Percentiles rank a stretch among this genome's conserved stretches.
Conservation (phyloP, 1,140 invertebrate species). For the Sminthurinus signatus region DNA sequence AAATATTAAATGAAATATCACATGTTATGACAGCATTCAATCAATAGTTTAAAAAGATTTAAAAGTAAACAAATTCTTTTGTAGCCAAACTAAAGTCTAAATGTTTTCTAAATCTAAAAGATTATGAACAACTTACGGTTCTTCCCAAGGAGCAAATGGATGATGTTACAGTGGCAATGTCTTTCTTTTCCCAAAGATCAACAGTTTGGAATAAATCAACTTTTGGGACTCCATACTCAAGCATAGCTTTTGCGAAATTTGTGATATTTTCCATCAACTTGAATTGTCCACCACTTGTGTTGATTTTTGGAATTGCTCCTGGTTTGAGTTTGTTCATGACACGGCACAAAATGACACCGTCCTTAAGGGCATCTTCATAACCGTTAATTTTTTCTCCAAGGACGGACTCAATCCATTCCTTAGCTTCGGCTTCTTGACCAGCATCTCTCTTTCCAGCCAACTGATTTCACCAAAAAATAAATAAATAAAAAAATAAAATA, state of each 20-base stretch:
- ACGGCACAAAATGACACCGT: constrained; percentile 82
- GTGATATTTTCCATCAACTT: constrained; percentile 95
- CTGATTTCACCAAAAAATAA: too few relatives aligned
- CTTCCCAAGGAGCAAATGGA: constrained; percentile 83
- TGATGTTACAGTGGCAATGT: constrained; percentile 79
- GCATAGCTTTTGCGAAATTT: constrained; percentile 81
- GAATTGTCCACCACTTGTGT: constrained; percentile 81
- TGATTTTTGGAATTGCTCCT: constrained; percentile 74
- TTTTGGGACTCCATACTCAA: constrained; percentile 78
- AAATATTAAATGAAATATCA: constrained; percentile 17
- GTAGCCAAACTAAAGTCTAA: too few relatives aligned
- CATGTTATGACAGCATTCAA: too few relatives aligned
- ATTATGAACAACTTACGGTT: constrained; percentile 54
- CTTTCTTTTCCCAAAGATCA: constrained; percentile 87
- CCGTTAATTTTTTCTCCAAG: constrained; percentile 65
- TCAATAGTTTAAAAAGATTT: too few relatives aligned
- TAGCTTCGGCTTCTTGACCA: constrained; percentile 71
- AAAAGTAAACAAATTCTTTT: too few relatives aligned
- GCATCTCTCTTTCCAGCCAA: constrained; percentile 74
- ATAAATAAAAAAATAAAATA: too few relatives aligned
- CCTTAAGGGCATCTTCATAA: constrained; percentile 71
- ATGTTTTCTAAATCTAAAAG: too few relatives aligned
- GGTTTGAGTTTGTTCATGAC: constrained; percentile 83
- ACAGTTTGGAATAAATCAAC: constrained; percentile 90
- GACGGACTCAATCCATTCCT: constrained; percentile 81